Evolutionary conservation across 2,888 invertebrate genomes (phyloP).

Genomic region (Xylocampa areola): DNA sequence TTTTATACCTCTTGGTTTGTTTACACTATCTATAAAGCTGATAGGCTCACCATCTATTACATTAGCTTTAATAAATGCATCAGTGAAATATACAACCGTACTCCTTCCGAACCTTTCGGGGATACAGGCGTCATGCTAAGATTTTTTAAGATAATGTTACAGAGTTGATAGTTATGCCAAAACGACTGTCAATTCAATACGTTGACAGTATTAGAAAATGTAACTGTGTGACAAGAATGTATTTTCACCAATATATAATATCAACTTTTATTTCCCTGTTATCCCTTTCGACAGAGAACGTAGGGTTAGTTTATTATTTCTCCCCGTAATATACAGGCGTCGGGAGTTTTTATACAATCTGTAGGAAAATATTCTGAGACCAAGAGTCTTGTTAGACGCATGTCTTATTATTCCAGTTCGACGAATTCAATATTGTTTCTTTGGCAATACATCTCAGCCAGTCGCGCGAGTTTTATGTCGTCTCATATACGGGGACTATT

Average conservation of each 20-base stretch:
- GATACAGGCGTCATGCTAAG: too few relatives aligned
- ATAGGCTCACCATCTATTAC: too few relatives aligned
- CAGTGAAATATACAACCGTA: too few relatives aligned
- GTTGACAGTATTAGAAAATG: slow-evolving; percentile 41
- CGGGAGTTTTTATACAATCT: slow-evolving; percentile 44
- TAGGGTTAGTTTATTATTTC: slow-evolving; percentile 43
- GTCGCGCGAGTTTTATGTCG: slow-evolving; percentile 57
- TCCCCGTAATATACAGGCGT: slow-evolving; percentile 41
- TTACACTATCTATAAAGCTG: slow-evolving; percentile 20
- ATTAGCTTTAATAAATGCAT: too few relatives aligned
- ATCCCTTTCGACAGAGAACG: slow-evolving; percentile 25
- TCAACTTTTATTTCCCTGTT: slow-evolving; percentile 43
- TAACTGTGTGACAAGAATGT: slow-evolving; percentile 19
- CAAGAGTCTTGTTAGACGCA: slow-evolving; percentile 59
- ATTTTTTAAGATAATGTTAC: too few relatives aligned
- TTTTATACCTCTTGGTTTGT: slow-evolving; percentile 15
- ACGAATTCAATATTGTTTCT: slow-evolving; percentile 69
- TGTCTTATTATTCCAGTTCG: slow-evolving; percentile 68
- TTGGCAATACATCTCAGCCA: slow-evolving; percentile 65
- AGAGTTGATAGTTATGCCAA: too few relatives aligned
- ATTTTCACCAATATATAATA: slow-evolving; percentile 40
- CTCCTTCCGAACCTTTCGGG: too few relatives aligned
- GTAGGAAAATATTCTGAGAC: slow-evolving; percentile 51
- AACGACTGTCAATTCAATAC: slow-evolving; percentile 28
- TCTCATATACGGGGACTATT: slow-evolving; percentile 53